Base-by-base conservation (phyloP, 2,113 vertebrate genomes). In the Pachycephala philippinensis region DNA sequence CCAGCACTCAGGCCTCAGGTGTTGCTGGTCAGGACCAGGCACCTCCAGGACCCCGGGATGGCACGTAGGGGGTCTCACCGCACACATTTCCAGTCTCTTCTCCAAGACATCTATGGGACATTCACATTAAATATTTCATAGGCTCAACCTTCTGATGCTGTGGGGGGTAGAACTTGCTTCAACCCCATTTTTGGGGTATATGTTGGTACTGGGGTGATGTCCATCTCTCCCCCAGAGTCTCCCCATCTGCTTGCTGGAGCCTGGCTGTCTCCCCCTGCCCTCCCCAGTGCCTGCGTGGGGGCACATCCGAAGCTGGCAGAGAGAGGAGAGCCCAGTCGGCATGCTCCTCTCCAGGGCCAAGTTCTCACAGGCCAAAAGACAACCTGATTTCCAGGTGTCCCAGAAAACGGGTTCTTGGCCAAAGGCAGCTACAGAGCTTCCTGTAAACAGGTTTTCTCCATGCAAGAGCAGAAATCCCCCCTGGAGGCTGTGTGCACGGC, bases 401-500 rank as follows among this genome's bases (percentile, higher is more conserved):
- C 33, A 61, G 42, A 15, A 77, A 76, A 45, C 0, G 0, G 13
- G 5, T 19, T 83, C 5, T 9, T 11, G 23, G 82, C 40, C 61
- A 94, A 87, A 78, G 47, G 21, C 57, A 83, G 52, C 31, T 31
- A 37, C 15, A 40, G 40, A 77, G 20, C 18, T 87, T 90, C 54
- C 78, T 85, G 71, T 42, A 76, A 94, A 45, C 21, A 61, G 18
- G 4, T 77, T 88, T 65, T 57, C 37, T 72, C 2, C 1, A 8
- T n/a, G 52, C 44, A 49, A 15, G 44, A 85, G 40, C 61, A 93
- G 85, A 92, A 93, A 92, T 88, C 5, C 31, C 81, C 65, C 44
- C 11, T 0, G 0, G 40, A 63, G 49, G 5, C 28, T 61, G 31
- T 33, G 23, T 30, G 33, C 42, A 39, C 0, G 0, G 39, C 2